phyloP scores from a whole-genome alignment of 2,797 vertebrate species.

The Caiman crocodilus region DNA sequence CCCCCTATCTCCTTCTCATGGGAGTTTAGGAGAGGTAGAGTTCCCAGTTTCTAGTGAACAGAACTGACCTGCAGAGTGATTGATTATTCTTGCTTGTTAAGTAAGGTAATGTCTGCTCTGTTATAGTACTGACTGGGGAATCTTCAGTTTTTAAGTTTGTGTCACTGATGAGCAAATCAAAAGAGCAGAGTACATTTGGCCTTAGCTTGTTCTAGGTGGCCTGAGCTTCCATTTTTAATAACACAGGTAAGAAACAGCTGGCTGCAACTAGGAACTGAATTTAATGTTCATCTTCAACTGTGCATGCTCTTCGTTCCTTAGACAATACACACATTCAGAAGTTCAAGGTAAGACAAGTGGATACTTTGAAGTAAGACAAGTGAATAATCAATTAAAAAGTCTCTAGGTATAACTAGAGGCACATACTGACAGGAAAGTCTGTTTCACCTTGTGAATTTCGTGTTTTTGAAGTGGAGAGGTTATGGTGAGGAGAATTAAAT shows the following conservation, averaged over 20 bases:
- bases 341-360: not conserved
- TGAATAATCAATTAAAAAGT: not conserved
- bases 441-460: not conserved
- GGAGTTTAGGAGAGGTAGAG: too few relatives aligned
- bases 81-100: not conserved
- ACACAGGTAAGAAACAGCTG: fast-evolving
- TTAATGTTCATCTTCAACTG: not conserved
- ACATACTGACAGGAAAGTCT: not conserved
- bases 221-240: not conserved
- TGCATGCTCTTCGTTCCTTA: not conserved
- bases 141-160: not conserved
- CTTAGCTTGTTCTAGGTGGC: not conserved
- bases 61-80: not conserved
- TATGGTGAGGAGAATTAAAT: not conserved
- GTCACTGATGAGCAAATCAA: not conserved
- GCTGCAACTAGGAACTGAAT: fast-evolving
- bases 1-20: not conserved
- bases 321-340: not conserved
- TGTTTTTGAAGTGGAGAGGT: not conserved
- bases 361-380: not conserved
- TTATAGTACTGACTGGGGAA: not conserved
- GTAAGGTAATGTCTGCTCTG: not conserved
- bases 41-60: not conserved
- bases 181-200: not conserved
- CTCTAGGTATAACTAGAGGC: not conserved